Evolutionary conservation across 2,113 vertebrate genomes (phyloP).

Genomic region (Tachycineta bicolor): DNA sequence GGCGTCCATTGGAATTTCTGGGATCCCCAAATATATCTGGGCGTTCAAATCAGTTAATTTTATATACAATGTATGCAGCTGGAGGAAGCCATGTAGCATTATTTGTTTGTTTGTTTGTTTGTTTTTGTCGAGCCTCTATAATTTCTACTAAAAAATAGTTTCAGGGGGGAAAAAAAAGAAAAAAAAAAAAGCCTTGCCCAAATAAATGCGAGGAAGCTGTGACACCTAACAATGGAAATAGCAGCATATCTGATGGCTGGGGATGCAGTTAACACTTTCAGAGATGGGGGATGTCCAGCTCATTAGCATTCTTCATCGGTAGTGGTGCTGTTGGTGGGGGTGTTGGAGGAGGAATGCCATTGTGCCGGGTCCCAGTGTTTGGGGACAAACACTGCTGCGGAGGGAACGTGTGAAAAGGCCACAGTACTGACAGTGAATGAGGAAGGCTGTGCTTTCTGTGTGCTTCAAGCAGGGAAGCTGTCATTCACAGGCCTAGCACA

Average conservation of each 20-base stretch:
- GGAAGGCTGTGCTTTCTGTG: constrained; percentile 81
- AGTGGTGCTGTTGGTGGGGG: constrained; percentile 78
- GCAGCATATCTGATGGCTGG: constrained; percentile 9
- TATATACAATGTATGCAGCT: rapidly evolving
- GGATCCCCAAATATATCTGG: not conserved
- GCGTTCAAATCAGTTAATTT: not conserved
- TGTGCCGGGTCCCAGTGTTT: constrained; percentile 86
- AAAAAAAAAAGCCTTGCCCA: not conserved
- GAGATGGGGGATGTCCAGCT: constrained; percentile 68
- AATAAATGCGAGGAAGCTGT: not conserved
- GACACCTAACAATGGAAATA: constrained; percentile 40
- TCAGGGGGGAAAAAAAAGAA: not conserved
- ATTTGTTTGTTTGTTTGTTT: not conserved
- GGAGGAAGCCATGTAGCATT: not conserved
- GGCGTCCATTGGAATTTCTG: not conserved
- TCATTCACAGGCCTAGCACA: constrained; percentile 81
- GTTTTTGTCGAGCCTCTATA: not conserved
- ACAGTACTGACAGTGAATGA: constrained; percentile 83
- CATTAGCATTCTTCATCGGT: constrained; percentile 81
- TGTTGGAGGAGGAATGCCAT: constrained; percentile 82
- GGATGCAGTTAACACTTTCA: constrained; percentile 74
- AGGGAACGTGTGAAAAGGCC: constrained; percentile 86
- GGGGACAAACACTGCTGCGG: constrained; percentile 88
- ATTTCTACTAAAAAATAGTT: constrained; percentile 17
- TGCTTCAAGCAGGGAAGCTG: constrained; percentile 84